Base-by-base conservation (phyloP, 53 echinoderm and acorn worm species). In the Zoroaster sp. region DNA sequence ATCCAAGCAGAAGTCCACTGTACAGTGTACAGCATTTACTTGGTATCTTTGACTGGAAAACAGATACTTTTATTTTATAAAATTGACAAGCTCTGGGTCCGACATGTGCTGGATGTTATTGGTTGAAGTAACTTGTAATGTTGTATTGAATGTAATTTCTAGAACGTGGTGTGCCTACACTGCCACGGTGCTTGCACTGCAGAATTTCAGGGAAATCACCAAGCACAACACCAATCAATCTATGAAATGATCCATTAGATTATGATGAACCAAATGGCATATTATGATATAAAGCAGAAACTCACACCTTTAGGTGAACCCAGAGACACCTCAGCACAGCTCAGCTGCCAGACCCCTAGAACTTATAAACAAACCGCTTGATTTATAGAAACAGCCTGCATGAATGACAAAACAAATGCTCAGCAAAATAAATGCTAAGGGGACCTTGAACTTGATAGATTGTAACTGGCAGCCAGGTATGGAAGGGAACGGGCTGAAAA, bases 401-500 rank as follows among this genome's bases (percentile, higher is more conserved):
- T n/a, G n/a, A n/a, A n/a, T n/a, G n/a, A n/a, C n/a, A n/a, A n/a
- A 74, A 30, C 37, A n/a, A 20, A 39, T 72, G 73, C 47, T 31
- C 2, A 32, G 49, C 9, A 47, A 17, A 47, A 15, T 11, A 75
- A 38, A 75, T n/a, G n/a, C n/a, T n/a, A n/a, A n/a, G n/a, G 8
- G 36, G 44, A 67, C 82, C 82, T 82, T 82, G 82, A 82, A 82
- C 82, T 82, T 82, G 68, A 40, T 20, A 3, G 28, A 15, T 8
- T n/a, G 1, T 46, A 43, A 12, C 35, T 69, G 69, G 69, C 13
- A 47, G 43, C n/a, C n/a, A 18, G 39, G 33, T 6, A 5, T 9
- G 49, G 46, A 11, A 33, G 23, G 75, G 49, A 75, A 75, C 45
- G 3, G 12, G 33, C 31, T 49, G 3, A 31, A 75, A 75, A 75